phyloP scores from a whole-genome alignment of 2,113 vertebrate genomes.

The Odobenus rosmarus region DNA sequence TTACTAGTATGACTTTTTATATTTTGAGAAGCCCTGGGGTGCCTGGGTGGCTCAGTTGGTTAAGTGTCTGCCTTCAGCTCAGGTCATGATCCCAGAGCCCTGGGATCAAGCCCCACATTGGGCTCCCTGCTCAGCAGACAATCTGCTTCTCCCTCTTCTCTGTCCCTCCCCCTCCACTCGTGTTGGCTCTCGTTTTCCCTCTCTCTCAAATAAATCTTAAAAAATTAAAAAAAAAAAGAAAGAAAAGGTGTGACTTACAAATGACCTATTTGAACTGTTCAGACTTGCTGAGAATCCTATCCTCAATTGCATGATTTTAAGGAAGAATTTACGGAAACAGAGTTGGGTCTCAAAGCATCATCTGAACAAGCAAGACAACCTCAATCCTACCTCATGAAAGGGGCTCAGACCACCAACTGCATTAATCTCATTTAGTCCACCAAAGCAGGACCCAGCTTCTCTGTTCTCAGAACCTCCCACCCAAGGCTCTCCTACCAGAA shows the following conservation, averaged over 20 bases:
- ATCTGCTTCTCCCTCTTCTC: not conserved
- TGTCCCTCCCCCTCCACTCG: not conserved
- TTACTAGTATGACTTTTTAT: conserved; percentile 6
- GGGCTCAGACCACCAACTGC: not conserved
- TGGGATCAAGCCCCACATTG: not conserved
- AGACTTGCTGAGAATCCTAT: not conserved
- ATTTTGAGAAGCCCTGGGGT: not conserved
- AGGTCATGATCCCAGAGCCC: not conserved
- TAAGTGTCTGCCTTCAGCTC: not conserved
- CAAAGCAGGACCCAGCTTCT: not conserved
- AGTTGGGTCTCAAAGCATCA: not conserved
- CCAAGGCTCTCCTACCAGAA: not conserved
- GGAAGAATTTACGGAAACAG: not conserved
- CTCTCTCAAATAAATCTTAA: not conserved
- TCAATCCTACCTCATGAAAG: not conserved
- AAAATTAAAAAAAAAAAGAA: not conserved
- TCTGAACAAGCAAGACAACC: not conserved
- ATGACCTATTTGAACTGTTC: not conserved
- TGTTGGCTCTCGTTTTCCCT: not conserved
- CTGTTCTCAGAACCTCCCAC: not conserved
- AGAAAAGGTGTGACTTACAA: not conserved
- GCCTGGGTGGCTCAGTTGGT: not conserved
- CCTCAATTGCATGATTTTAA: not conserved
- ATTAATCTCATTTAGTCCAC: not conserved
- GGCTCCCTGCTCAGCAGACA: not conserved